Evolutionary conservation across 2,888 invertebrate genomes (phyloP), one percentile per base, ranked within the genome.

Genomic region (Hypsopygia costalis): DNA sequence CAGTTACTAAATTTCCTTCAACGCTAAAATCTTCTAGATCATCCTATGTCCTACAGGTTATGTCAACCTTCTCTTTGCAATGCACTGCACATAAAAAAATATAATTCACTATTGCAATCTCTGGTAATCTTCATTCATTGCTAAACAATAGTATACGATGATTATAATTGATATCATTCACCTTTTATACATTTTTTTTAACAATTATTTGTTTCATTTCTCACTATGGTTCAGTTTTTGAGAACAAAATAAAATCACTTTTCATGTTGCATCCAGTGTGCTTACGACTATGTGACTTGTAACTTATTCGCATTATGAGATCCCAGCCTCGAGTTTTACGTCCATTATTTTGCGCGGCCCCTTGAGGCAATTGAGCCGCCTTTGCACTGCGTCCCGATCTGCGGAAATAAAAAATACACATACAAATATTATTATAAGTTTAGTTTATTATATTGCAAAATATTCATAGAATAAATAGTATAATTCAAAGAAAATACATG

Each of bases 361-460:
- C 50, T 86, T 87, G 50, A 88, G 82, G 69, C 85, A 85, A 49
- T 85, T 83, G 50, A 99, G 91, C 52, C 99, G 93, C 82, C 96
- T 97, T 80, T 99, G 98, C 39, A 99, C 99, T 38, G 98, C 97
- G 71, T 97, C 96, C 86, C 98, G 97, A 87, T 98, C 98, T 97
- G 90, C 31, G 89, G 88, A 61, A 45, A 21, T 35, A 40, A 30
- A 16, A 8, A 47, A 32, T 16, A 16, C 20, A 16, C 16, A 32
- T 32, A 4, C 8, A 31, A 16, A n/a, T 11, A 12, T 3, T 6
- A 4, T 31, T 21, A 6, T 6, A 21, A 21, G 3, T 5, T 21
- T 6, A 21, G 6, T 21, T 21, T 21, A 21, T 21, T 6, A 21
- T 21, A 21, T 6, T 5, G 21, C n/a, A n/a, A n/a, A n/a, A n/a